Percentiles rank a stretch among this genome's conserved stretches.
These are phyloP conservation scores for Phasianus colchicus DNA, from an alignment of 2,113 vertebrate genomes.

Conservation along the genomic window DNA sequence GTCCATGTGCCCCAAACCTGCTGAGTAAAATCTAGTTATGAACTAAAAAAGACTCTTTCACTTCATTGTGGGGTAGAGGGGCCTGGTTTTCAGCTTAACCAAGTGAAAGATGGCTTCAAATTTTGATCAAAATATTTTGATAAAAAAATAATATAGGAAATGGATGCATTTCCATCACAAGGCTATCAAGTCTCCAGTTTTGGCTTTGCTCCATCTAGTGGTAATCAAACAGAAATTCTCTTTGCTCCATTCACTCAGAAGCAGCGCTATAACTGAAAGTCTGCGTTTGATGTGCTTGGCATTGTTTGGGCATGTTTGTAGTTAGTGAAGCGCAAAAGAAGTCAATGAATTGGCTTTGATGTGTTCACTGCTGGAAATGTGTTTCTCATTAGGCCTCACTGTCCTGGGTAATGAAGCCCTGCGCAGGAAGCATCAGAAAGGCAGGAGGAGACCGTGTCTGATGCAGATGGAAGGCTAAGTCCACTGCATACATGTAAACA, in stretches of 20 bases:
- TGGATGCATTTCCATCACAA: background rate
- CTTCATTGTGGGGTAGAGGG: background rate
- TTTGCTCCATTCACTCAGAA: background rate
- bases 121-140: background rate
- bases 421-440: background rate
- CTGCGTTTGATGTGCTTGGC: background rate
- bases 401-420: background rate
- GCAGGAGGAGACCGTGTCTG: accelerated
- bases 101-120: background rate
- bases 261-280: background rate
- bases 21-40: background rate
- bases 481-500: background rate
- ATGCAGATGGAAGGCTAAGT: background rate
- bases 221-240: constrained; percentile 31
- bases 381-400: background rate
- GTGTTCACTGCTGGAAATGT: background rate
- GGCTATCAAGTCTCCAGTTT: constrained; percentile 1
- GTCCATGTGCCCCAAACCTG: accelerated
- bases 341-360: background rate
- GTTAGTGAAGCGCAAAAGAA: background rate
- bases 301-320: background rate
- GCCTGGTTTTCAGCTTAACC: background rate
- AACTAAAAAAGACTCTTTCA: background rate
- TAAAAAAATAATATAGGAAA: background rate
- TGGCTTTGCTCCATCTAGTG: constrained; percentile 73